Percentiles rank a stretch among this genome's conserved stretches.
These are phyloP conservation scores for Marisa cornuarietis DNA, from an alignment of 1,140 invertebrate genomes.

Conservation along the genomic window DNA sequence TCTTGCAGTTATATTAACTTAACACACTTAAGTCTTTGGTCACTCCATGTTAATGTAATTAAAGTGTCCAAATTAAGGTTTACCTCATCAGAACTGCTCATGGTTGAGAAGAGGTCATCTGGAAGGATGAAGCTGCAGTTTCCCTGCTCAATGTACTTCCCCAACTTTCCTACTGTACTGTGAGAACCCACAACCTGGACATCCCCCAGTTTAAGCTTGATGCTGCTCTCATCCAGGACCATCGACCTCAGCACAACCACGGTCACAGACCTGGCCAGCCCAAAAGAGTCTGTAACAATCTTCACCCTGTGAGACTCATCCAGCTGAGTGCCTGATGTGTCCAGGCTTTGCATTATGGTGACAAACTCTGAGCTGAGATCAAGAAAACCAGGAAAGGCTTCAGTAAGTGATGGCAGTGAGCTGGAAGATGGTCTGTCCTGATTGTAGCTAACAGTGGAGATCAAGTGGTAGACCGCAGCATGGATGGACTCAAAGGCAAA, in stretches of 20 bases:
- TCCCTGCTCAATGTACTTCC: conserved; percentile 18
- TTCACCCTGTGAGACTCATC: conserved; percentile 27
- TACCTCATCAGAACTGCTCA: conserved; percentile 10
- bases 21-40: too few relatives aligned
- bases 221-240: conserved; percentile 29
- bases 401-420: conserved; percentile 7
- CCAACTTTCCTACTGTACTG: conserved; percentile 15
- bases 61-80: not conserved
- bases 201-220: conserved; percentile 28
- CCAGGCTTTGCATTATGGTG: not conserved
- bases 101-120: not conserved
- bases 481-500: conserved; percentile 37
- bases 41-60: too few relatives aligned
- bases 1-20: too few relatives aligned
- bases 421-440: conserved; percentile 13
- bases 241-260: conserved; percentile 35
- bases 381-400: not conserved
- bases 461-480: conserved; percentile 35
- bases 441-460: conserved; percentile 36
- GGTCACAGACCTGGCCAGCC: conserved; percentile 36
- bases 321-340: conserved; percentile 5
- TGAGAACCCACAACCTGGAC: conserved; percentile 33
- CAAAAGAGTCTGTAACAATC: conserved; percentile 30
- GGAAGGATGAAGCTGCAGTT: conserved; percentile 21
- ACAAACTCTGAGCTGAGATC: not conserved